Percentiles rank a stretch among this genome's conserved stretches.
Evolutionary conservation across 1,140 invertebrate genomes (phyloP).

Genomic region (Habropoda laboriosa): DNA sequence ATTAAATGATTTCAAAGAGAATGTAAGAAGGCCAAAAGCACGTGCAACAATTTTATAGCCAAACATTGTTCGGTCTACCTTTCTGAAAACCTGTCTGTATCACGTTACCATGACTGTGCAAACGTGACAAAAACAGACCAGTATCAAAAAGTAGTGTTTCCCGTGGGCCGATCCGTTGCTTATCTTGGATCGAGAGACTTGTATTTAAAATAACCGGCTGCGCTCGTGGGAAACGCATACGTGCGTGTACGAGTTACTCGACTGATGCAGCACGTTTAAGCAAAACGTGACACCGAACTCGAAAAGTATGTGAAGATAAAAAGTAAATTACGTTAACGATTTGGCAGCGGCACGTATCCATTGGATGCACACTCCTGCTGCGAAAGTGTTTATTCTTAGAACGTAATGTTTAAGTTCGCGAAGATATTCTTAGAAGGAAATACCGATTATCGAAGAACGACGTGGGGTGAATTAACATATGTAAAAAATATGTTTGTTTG

Average conservation of each 20-base stretch:
- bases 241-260: neutral
- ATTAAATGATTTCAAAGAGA: constrained; percentile 19
- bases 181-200: neutral
- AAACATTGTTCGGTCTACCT: neutral
- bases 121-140: neutral
- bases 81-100: neutral
- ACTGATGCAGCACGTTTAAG: constrained; percentile 61
- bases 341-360: constrained; percentile 26
- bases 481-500: neutral
- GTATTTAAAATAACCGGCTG: constrained; percentile 5
- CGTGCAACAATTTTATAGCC: neutral
- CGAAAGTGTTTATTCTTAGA: constrained; percentile 34
- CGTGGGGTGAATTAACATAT: neutral
- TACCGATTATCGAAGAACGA: neutral
- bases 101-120: neutral
- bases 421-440: neutral
- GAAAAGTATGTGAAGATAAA: constrained; percentile 62
- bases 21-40: neutral
- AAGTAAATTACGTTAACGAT: constrained; percentile 51
- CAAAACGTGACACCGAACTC: constrained; percentile 68
- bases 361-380: neutral
- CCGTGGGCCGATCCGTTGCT: neutral
- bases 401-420: neutral
- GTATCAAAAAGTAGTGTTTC: constrained; percentile 20
- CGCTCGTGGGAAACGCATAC: constrained; percentile 8